Conservation (phyloP, 2,888 invertebrate genomes). For the Leptinotarsa rubiginosa region DNA sequence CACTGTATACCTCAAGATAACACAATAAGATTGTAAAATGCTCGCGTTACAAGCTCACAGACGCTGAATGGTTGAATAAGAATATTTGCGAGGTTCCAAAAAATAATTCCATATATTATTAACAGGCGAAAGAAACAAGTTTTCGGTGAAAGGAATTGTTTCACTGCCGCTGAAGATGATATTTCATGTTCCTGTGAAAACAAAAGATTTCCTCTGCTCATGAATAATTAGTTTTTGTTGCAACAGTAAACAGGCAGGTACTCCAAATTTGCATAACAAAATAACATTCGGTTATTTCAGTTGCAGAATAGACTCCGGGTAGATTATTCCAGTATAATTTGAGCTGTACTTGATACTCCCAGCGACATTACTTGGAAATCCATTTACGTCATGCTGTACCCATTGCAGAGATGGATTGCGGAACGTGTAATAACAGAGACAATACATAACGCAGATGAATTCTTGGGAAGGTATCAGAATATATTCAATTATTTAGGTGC, state of each 20-base stretch:
- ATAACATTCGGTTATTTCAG: slow-evolving; percentile 17
- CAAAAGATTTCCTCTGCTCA: slow-evolving; percentile 19
- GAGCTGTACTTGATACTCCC: not conserved
- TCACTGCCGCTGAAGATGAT: slow-evolving; percentile 54
- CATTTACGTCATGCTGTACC: not conserved
- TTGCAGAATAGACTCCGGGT: not conserved
- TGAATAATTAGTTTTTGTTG: slow-evolving; percentile 25
- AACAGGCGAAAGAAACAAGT: slow-evolving; percentile 61
- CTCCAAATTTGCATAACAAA: slow-evolving; percentile 15
- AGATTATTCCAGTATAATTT: slow-evolving; percentile 16
- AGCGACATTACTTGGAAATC: slow-evolving; percentile 8
- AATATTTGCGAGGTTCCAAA: slow-evolving; percentile 63
- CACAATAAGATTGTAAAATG: slow-evolving; percentile 59
- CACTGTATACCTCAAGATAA: slow-evolving; percentile 42
- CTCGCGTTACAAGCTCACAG: slow-evolving; percentile 61
- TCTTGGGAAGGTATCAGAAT: not conserved
- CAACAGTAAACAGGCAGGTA: slow-evolving; percentile 21
- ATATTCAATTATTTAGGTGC: not conserved
- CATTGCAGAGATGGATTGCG: not conserved
- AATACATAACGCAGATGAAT: not conserved
- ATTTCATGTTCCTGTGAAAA: slow-evolving; percentile 51
- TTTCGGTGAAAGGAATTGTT: slow-evolving; percentile 51
- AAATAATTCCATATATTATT: slow-evolving; percentile 66
- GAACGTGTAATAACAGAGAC: not conserved
- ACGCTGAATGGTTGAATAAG: slow-evolving; percentile 58